These are phyloP conservation scores for Tamias sibiricus DNA, from an alignment of 2,113 vertebrate species.

Conservation along the genomic window DNA sequence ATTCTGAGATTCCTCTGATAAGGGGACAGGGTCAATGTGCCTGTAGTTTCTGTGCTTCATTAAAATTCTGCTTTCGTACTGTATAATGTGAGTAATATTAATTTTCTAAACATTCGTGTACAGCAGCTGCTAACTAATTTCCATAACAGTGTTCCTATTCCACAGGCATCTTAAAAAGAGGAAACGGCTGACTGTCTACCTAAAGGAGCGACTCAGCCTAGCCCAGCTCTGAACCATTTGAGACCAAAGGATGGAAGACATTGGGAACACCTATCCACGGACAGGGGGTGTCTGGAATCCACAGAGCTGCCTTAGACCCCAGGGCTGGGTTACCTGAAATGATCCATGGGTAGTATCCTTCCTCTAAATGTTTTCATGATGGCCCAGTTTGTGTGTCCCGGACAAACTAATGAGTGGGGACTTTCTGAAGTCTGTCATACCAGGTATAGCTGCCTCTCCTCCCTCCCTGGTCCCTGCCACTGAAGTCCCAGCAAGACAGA, in stretches of 20 bases:
- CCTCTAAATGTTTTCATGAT: background rate
- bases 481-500: background rate
- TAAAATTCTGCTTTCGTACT: slow-evolving; percentile 87
- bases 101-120: slow-evolving; percentile 90
- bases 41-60: slow-evolving; percentile 87
- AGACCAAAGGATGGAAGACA: background rate
- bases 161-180: slow-evolving; percentile 87
- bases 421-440: background rate
- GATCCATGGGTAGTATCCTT: background rate
- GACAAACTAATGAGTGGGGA: background rate
- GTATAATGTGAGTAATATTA: slow-evolving; percentile 88
- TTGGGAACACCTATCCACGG: background rate
- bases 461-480: background rate
- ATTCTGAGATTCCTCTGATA: slow-evolving; percentile 86
- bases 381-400: background rate
- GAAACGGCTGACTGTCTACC: slow-evolving; percentile 85
- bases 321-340: background rate
- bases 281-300: background rate
- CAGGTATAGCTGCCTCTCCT: background rate
- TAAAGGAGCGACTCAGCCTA: slow-evolving; percentile 74
- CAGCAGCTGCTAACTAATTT: slow-evolving; percentile 89
- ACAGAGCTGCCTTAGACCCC: background rate
- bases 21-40: slow-evolving; percentile 87
- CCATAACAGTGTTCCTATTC: slow-evolving; percentile 86
- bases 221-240: slow-evolving; percentile 20